Base-by-base conservation (phyloP, 2,888 invertebrate genomes). In the Chrysodeixis includens region DNA sequence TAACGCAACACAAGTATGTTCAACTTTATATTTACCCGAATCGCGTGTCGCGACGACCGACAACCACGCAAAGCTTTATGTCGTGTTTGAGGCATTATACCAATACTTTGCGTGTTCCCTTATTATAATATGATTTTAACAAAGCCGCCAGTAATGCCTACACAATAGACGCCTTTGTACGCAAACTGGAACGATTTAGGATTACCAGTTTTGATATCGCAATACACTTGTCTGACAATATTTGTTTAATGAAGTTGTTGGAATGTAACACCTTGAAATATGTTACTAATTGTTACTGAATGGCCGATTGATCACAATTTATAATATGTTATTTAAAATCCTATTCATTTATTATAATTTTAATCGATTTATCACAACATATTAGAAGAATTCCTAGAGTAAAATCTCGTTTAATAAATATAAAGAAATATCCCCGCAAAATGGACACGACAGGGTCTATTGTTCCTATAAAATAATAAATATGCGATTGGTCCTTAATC, bases 101-200 rank as follows among this genome's bases (percentile, higher is more conserved):
- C 91, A 88, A 91, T 88, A 89, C 89, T 89, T 93, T 82, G 93
- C 93, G 92, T 93, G 94, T 91, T 88, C 81, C 85, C 87, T 87
- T 88, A 90, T 90, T 92, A 90, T 92, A 89, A 92, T 91, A 89
- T 88, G 87, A 90, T 92, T 92, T 90, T 88, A 90, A 93, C 90
- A 89, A 91, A 92, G 89, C 90, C 87, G 78, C 71, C 65, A 62
- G 81, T 92, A 92, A 93, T 92, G 86, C 90, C 87, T 87, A 84
- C 86, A 92, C 91, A 93, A 93, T 89, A 85, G 88, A 78, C 83
- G 83, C 88, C 88, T 89, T 90, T 85, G 88, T 88, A 89, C 86
- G 85, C 87, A 87, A 89, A 90, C 90, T 89, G 90, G 88, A 90
- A 91, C 89, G 87, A 85, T 88, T 86, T 86, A 86, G 87, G 89